phyloP scores from a whole-genome alignment of 2,888 invertebrate genomes.

The Tholera decimalis region DNA sequence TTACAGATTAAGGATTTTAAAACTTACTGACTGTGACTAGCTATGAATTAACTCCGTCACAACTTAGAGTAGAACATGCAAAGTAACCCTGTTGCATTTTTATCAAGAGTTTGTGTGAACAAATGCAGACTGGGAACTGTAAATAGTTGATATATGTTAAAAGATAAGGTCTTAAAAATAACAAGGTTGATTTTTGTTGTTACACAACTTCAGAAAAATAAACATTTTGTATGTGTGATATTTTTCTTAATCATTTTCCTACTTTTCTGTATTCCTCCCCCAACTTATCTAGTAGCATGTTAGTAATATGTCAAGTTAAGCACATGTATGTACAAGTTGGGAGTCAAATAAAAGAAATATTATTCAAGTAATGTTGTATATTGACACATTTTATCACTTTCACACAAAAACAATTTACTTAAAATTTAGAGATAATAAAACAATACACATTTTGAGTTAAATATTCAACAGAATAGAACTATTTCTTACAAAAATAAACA shows the following conservation, averaged over 20 bases:
- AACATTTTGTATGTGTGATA: conserved; percentile 91
- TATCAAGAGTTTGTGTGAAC: conserved; percentile 89
- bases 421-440: conserved; percentile 86
- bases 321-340: conserved; percentile 13
- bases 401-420: conserved; percentile 89
- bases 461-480: conserved; percentile 88
- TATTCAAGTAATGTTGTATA: conserved; percentile 88
- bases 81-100: conserved; percentile 90
- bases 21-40: conserved; percentile 86
- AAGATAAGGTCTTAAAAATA: conserved; percentile 89
- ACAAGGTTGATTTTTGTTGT: conserved; percentile 92
- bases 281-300: conserved; percentile 24
- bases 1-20: conserved; percentile 82
- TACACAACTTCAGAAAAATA: conserved; percentile 91
- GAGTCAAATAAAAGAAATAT: conserved; percentile 76
- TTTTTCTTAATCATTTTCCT: conserved; percentile 82
- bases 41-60: conserved; percentile 89
- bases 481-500: conserved; percentile 85
- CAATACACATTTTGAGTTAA: conserved; percentile 84
- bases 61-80: conserved; percentile 89
- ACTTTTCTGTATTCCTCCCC: conserved; percentile 66
- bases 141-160: conserved; percentile 91
- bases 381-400: conserved; percentile 89
- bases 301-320: not conserved
- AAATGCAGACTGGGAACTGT: conserved; percentile 90